phyloP scores from a whole-genome alignment of 2,888 invertebrate species.

The Metopia argyrocephala region DNA sequence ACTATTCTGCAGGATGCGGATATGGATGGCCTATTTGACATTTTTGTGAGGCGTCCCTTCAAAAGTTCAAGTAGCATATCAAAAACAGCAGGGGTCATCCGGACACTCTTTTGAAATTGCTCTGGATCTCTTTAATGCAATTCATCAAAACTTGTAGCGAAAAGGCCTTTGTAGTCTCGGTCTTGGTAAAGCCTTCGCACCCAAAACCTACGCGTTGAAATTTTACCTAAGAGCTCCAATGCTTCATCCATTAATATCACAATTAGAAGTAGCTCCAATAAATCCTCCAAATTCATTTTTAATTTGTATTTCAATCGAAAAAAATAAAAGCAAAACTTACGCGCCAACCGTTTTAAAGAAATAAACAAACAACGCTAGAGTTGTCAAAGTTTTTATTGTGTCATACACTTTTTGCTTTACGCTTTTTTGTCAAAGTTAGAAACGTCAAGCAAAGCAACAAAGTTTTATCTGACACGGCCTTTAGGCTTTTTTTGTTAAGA shows the following conservation, averaged over 20 bases:
- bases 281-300: constrained; percentile 23
- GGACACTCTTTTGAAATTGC: background rate
- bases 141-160: background rate
- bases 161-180: no score
- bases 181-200: background rate
- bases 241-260: constrained; percentile 11
- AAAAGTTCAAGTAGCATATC: constrained; percentile 9
- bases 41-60: constrained; percentile 1
- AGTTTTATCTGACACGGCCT: no score
- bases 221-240: constrained; percentile 14
- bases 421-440: no score
- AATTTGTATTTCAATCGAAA: background rate
- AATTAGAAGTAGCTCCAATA: constrained; percentile 13
- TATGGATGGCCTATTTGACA: constrained; percentile 3
- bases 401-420: no score
- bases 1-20: no score
- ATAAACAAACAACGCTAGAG: background rate
- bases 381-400: no score
- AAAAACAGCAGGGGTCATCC: constrained; percentile 2
- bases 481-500: no score
- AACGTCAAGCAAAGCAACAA: no score
- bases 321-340: background rate
- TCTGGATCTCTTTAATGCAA: background rate
- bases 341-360: background rate
- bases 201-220: background rate